Evolutionary conservation across 1,140 invertebrate genomes (phyloP), one percentile per base, ranked within the genome.

Genomic region (Mactra quadrangularis): DNA sequence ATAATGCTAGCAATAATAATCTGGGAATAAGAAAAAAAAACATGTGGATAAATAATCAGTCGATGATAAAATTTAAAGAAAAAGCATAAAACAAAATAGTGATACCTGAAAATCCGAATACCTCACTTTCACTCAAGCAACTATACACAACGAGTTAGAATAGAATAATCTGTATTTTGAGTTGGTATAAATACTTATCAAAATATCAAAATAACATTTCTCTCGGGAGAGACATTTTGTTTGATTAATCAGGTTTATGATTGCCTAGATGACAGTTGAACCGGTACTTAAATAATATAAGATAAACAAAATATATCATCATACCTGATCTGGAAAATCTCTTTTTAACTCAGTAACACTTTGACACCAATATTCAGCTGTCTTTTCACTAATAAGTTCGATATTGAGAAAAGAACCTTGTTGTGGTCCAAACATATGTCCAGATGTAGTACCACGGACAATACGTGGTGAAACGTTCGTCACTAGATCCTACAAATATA

Each of bases 381-480:
- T 96, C 93, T 99, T 99, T 94, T 99, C 99, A 15, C 98, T 99
- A 91, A 99, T 99, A 1, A 99, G 93, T 93, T 99, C 99, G 85
- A 99, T 99, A 91, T 99, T 99, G 0, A 99, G 93, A 93, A 99
- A 99, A 6, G 97, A 96, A 3, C 97, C 96, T 94, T 99, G 98
- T 60, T 97, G 97, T 0, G 99, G 99, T 0, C 98, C 98, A 92
- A 95, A 99, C 87, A 95, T 94, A 84, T 98, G 96, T 22, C 98
- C 96, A 3, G 97, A 97, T 0, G 98, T 99, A 4, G 96, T 96
- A 17, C 98, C 98, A 82, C 97, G 94, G 0, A 99, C 95, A 85
- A 99, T 99, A 79, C 99, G 95, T 0, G 99, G 99, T 1, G 98
- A 99, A 0, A 99, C 97, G 93, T 99, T 99, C 0, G 97, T 99